These are phyloP conservation scores for Cliona cf. orientalis DNA, from an alignment of 37 sponge, comb jelly and placozoan species.

Conservation along the genomic window DNA sequence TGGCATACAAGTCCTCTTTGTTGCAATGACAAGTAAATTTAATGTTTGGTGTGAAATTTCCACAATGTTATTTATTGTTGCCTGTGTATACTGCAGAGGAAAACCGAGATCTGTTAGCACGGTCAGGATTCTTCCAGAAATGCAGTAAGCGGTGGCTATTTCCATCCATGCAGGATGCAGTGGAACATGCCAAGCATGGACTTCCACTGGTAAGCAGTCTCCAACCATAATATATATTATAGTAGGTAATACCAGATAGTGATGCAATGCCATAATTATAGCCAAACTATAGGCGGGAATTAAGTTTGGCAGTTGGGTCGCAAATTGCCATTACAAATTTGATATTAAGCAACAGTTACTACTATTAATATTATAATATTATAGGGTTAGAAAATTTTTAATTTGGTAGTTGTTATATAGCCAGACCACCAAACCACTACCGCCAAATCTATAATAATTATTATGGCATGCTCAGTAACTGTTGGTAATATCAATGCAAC, in stretches of 20 bases:
- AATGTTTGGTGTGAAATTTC: background rate
- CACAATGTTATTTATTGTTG: background rate
- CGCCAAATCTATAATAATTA: too few species aligned
- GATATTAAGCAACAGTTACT: background rate
- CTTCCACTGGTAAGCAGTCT: slow-evolving; percentile 36
- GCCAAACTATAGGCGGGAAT: background rate
- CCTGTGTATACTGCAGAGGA: slow-evolving; percentile 38
- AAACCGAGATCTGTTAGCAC: slow-evolving; percentile 60
- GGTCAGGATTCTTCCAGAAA: slow-evolving; percentile 67
- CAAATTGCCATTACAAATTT: background rate
- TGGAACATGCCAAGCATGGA: slow-evolving; percentile 40
- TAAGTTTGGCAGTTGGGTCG: too few species aligned
- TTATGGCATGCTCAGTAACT: too few species aligned
- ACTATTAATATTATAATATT: too few species aligned
- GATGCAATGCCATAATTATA: background rate
- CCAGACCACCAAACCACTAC: too few species aligned
- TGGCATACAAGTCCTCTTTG: slow-evolving; percentile 67
- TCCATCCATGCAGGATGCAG: slow-evolving; percentile 72
- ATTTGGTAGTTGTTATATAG: too few species aligned
- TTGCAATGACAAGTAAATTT: slow-evolving; percentile 61
- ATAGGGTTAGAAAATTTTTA: too few species aligned
- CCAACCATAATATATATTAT: too few species aligned
- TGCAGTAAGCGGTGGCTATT: slow-evolving; percentile 88
- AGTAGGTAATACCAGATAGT: too few species aligned
- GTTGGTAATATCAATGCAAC: too few species aligned